These are phyloP conservation scores for Drosophila burlai DNA, from an alignment of 1,140 invertebrate species.

Conservation along the genomic window DNA sequence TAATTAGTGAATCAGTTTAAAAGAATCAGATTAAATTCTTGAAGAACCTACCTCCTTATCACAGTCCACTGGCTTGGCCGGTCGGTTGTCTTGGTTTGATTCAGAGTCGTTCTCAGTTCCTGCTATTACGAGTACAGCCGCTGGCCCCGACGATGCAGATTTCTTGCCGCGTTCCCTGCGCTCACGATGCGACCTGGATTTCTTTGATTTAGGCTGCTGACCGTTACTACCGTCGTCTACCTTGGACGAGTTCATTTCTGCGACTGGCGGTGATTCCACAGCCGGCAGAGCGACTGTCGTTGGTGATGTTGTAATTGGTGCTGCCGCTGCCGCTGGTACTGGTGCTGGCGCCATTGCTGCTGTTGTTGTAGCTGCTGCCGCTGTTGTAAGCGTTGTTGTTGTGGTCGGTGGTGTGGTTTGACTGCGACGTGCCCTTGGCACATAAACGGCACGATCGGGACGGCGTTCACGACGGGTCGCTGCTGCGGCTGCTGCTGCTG, in stretches of 20 bases:
- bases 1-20: not conserved
- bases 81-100: constrained; percentile 39
- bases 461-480: constrained; percentile 86
- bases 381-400: constrained; percentile 49
- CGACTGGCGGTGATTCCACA: constrained; percentile 49
- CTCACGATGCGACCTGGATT: constrained; percentile 53
- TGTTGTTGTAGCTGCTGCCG: constrained; percentile 16
- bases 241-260: constrained; percentile 55
- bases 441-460: constrained; percentile 92
- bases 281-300: constrained; percentile 30
- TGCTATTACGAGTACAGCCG: constrained; percentile 63
- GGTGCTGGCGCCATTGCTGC: constrained; percentile 17
- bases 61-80: constrained; percentile 57
- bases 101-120: constrained; percentile 42
- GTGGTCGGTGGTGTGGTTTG: constrained; percentile 85
- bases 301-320: constrained; percentile 30
- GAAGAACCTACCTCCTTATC: constrained; percentile 60
- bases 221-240: constrained; percentile 57
- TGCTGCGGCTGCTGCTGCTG: constrained; percentile 49
- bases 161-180: constrained; percentile 65
- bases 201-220: constrained; percentile 55
- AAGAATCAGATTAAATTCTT: not conserved
- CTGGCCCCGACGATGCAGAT: constrained; percentile 9
- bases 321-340: constrained; percentile 3
- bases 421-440: constrained; percentile 89